Evolutionary conservation across 2,888 invertebrate genomes (phyloP).

Genomic region (Mamestra brassicae): DNA sequence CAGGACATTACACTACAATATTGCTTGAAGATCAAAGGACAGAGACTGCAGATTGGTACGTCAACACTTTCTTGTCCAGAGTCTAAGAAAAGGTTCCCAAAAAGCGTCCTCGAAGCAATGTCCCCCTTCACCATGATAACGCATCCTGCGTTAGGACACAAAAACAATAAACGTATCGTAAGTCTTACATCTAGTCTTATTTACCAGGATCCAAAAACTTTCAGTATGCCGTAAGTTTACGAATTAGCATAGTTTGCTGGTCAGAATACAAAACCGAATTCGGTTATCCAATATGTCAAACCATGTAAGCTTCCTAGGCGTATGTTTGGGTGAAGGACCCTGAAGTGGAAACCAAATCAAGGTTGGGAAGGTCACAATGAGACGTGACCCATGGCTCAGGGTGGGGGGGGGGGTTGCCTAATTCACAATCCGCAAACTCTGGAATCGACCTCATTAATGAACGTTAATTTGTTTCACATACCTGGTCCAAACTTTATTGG

Average conservation of each 20-base stretch:
- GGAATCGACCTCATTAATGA: slow-evolving; percentile 78
- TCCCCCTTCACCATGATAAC: too few species aligned
- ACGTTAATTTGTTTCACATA: slow-evolving; percentile 76
- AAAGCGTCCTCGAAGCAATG: too few species aligned
- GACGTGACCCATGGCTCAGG: slow-evolving; percentile 93
- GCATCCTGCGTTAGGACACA: too few species aligned
- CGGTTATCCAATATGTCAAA: slow-evolving; percentile 81
- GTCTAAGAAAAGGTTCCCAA: too few species aligned
- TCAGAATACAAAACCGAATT: slow-evolving; percentile 70
- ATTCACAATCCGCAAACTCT: slow-evolving; percentile 77
- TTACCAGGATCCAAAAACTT: too few species aligned
- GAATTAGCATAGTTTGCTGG: slow-evolving; percentile 49
- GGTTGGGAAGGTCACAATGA: slow-evolving; percentile 94
- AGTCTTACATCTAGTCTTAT: too few species aligned
- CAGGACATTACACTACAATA: too few species aligned
- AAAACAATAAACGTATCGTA: too few species aligned
- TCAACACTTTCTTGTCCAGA: too few species aligned
- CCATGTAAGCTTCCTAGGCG: slow-evolving; percentile 82
- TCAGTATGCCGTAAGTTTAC: background rate
- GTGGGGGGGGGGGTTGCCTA: slow-evolving; percentile 78
- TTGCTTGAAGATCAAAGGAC: too few species aligned
- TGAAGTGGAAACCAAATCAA: slow-evolving; percentile 96
- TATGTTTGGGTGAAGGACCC: slow-evolving; percentile 91
- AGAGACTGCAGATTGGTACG: too few species aligned
- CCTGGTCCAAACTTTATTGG: slow-evolving; percentile 77